Conservation (phyloP, 1,140 invertebrate genomes). For the Saxidomus purpurata region DNA sequence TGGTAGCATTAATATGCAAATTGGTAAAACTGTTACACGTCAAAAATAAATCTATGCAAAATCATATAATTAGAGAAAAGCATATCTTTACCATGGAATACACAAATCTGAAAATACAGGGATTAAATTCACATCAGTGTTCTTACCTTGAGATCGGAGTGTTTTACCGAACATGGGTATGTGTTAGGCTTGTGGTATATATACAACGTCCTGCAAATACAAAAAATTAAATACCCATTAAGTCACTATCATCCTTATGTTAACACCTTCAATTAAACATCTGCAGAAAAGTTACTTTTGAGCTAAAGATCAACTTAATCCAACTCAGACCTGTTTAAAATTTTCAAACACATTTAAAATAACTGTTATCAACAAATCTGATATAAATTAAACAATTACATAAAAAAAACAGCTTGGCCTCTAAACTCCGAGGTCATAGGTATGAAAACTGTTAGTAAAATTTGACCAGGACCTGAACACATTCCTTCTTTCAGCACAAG, state of each 20-base stretch:
- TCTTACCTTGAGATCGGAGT: slow-evolving; percentile 84
- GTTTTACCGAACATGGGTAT: slow-evolving; percentile 81
- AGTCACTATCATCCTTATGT: background rate
- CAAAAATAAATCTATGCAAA: background rate
- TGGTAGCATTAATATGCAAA: no score
- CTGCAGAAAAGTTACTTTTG: no score
- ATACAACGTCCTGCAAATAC: slow-evolving; percentile 89
- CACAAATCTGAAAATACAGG: slow-evolving; percentile 12
- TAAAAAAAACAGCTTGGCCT: no score
- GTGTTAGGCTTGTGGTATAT: slow-evolving; percentile 85
- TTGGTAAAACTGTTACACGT: background rate
- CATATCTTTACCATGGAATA: background rate
- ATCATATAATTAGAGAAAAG: background rate
- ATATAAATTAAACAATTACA: no score
- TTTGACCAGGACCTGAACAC: no score
- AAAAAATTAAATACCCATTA: background rate
- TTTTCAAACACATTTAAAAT: no score
- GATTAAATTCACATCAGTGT: background rate
- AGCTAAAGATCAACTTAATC: no score
- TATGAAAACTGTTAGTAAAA: no score
- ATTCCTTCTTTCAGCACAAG: no score
- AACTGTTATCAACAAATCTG: no score
- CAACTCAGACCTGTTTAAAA: no score
- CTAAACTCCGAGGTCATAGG: no score
- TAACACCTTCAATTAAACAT: background rate